phyloP scores from a whole-genome alignment of 2,113 vertebrate species.

The Poeciliopsis prolifica region DNA sequence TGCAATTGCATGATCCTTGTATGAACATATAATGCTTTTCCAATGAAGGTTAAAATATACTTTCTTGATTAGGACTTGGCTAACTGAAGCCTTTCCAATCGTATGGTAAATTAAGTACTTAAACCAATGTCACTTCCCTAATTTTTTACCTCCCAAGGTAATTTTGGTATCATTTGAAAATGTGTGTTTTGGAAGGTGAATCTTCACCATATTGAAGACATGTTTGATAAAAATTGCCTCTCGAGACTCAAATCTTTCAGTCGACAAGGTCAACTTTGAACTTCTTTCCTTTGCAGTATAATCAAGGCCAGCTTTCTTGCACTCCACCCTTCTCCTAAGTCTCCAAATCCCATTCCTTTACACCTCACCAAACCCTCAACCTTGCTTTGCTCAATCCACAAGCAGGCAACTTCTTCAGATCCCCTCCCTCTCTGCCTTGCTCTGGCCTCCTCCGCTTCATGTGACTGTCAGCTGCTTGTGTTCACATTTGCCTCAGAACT shows the following conservation, averaged over 20 bases:
- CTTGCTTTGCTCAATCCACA: constrained; percentile 29
- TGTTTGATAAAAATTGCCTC: neutral
- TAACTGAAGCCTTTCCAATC: too few relatives aligned
- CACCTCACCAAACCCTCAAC: constrained; percentile 11
- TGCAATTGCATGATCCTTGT: neutral
- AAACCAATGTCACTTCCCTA: neutral
- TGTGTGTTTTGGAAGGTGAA: neutral
- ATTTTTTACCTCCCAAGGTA: neutral
- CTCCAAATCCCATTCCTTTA: constrained; percentile 64
- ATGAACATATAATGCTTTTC: too few relatives aligned
- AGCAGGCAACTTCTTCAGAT: neutral
- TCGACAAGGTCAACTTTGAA: neutral
- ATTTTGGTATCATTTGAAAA: neutral
- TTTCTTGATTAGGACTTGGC: too few relatives aligned
- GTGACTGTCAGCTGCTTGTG: constrained; percentile 84
- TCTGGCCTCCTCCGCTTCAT: constrained; percentile 61
- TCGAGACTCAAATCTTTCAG: neutral
- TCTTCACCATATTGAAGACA: neutral
- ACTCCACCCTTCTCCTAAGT: constrained; percentile 54
- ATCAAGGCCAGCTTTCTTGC: constrained; percentile 42
- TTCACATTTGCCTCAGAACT: constrained; percentile 28
- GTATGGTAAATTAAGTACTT: neutral
- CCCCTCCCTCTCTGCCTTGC: constrained; percentile 2
- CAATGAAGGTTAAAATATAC: too few relatives aligned
- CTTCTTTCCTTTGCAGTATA: constrained; percentile 16